Percentiles rank a stretch among this genome's conserved stretches.
phyloP scores from a whole-genome alignment of 2,113 vertebrate genomes.

The Gallinago media region DNA sequence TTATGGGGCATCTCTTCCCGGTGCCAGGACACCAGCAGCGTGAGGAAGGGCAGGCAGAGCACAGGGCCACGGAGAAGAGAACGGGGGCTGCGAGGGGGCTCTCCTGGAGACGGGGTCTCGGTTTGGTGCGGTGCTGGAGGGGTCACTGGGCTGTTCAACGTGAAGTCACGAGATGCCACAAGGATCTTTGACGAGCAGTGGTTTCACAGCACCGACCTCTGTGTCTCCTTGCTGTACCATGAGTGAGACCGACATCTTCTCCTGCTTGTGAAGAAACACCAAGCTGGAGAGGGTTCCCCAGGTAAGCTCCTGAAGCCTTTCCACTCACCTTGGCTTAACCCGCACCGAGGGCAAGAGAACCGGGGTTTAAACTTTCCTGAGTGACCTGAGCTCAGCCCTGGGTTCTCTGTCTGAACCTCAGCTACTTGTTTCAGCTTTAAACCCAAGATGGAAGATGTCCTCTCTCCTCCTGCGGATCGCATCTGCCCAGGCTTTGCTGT shows the following conservation, averaged over 20 bases:
- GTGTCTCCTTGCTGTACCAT: background rate
- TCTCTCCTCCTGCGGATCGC: accelerated
- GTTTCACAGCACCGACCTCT: background rate
- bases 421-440: background rate
- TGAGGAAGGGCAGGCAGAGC: background rate
- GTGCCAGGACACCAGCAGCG: no score
- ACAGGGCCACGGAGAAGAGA: background rate
- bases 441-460: background rate
- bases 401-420: background rate
- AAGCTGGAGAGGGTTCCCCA: accelerated
- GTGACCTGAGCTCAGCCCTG: background rate
- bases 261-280: background rate
- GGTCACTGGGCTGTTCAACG: accelerated
- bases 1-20: background rate
- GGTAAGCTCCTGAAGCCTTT: background rate
- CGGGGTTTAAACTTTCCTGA: background rate
- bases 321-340: background rate
- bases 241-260: background rate
- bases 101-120: background rate
- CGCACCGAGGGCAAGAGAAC: accelerated
- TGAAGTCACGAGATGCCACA: background rate
- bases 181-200: background rate
- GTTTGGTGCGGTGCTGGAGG: accelerated
- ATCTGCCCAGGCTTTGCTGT: background rate
- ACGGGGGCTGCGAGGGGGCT: background rate